A percentile compares a stretch with the other conserved stretches of the same genome.
Evolutionary conservation across 2,888 invertebrate species (phyloP).

Genomic region (Dolomedes plantarius): DNA sequence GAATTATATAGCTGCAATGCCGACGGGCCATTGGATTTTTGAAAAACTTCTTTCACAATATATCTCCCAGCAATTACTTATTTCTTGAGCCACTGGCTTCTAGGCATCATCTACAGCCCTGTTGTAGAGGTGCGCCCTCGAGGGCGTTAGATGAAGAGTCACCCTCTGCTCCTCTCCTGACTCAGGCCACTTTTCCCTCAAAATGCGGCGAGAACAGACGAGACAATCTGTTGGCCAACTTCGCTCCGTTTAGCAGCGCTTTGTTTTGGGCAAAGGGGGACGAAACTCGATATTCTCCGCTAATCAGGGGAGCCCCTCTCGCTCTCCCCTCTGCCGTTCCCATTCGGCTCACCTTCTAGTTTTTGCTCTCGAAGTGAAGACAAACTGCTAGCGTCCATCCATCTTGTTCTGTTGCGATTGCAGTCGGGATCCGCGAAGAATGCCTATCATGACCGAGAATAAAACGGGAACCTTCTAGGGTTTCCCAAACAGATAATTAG

Average conservation of each 20-base stretch:
- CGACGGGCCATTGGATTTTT: too few relatives aligned
- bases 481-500: neutral
- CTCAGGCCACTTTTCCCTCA: neutral
- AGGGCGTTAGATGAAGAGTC: too few relatives aligned
- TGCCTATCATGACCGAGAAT: neutral
- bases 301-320: neutral
- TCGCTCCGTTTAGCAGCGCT: neutral
- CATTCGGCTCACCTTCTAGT: neutral
- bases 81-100: too few relatives aligned
- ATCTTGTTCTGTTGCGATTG: neutral
- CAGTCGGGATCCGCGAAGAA: neutral
- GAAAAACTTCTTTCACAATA: too few relatives aligned
- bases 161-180: too few relatives aligned
- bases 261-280: neutral
- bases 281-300: neutral
- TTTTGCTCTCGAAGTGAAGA: neutral
- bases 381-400: neutral
- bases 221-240: conserved; percentile 8
- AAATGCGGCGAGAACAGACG: neutral
- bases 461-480: neutral
- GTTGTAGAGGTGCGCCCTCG: too few relatives aligned
- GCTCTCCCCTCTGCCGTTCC: neutral
- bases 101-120: too few relatives aligned
- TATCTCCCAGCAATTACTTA: too few relatives aligned
- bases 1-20: too few relatives aligned